Base-by-base conservation (phyloP, 2,797 vertebrate species). In the Champsocephalus esox region DNA sequence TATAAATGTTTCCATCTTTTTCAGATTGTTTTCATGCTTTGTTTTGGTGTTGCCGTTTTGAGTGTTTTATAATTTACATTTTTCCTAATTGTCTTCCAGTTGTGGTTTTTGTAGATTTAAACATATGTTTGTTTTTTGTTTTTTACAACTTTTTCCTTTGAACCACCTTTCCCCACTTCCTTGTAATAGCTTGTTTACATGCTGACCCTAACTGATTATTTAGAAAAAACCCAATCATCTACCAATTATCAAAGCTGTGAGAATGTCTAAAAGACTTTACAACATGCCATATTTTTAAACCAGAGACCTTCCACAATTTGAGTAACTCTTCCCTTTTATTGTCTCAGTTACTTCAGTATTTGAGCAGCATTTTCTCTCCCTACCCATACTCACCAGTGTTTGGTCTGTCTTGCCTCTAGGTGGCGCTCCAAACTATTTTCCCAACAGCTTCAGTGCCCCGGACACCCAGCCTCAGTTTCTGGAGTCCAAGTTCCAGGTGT, bases 341-440 rank as follows among this genome's bases (percentile, higher is more conserved):
- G 13, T 66, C 16, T 46, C 7, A 28, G 17, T 50, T 14, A 51
- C 10, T 50, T 55, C 1, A 14, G 43, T 28, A 48, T 59, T 46
- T 61, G n/a, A 38, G 12, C 32, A 24, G 17, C 19, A 3, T 34
- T 24, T 32, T 16, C 43, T 60, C 21, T 11, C 48, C 50, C 5
- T 55, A 14, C 4, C 16, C 7, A 4, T 2, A 19, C 56, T 70
- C 11, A 58, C 32, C 5, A 4, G 48, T 63, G 32, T 54, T 66
- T 67, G 9, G 1, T 70, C 13, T 24, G 48, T 79, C 50, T 65
- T 46, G 19, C 66, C 86, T 83, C n/a, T 68, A 99, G 98, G 96
- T 69, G 97, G 98, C 1, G 96, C 97, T 49, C 98, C 98, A 14
- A 99, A 99, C 88, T 99, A 99, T 84, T 99, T 92, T 57, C 98